Base-by-base conservation (phyloP, 2,113 vertebrate genomes). In the Corydoras sp. region DNA sequence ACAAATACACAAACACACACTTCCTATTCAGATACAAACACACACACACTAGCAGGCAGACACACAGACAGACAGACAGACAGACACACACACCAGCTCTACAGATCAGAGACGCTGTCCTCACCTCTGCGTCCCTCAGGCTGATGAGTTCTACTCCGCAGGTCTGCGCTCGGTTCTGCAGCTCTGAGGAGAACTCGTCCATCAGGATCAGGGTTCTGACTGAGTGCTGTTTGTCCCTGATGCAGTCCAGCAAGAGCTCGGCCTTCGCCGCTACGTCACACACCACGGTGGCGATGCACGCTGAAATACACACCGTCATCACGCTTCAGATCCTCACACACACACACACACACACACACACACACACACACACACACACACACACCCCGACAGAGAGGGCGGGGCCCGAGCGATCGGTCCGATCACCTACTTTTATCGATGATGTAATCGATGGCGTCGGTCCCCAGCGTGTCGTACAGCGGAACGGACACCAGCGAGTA, bases 401-500 rank as follows among this genome's bases (percentile, higher is more conserved):
- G 18, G 18, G 18, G 1, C 18, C 18, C 2, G 18, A 24, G 18
- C 18, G 18, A 24, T 24, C 18, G 18, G 18, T 24, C 54, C 15
- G 54, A 56, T 56, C 1, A 68, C 77, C 0, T 88, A 98, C 96
- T 94, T 92, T 90, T 93, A 79, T 94, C 90, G 66, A 98, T 77
- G 66, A 95, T 92, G 84, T 92, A 93, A 0, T 75, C 66, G 65
- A 98, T 95, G 31, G 96, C 93, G 31, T 96, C 93, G 0, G 80
- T 29, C 77, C 95, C 95, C 67, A 98, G 87, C 0, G 95, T 98
- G 68, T 98, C 95, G 0, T 98, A 98, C 4, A 98, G 90, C 0
- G 96, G 96, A 6, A 98, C 91, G 0, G 89, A 56, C 77, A 95
- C 93, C 87, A 98, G 91, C 8, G 95, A 97, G 62, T 89, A 98